Evolutionary conservation across 1,140 invertebrate species (phyloP).

Genomic region (Drosophila nikananu): DNA sequence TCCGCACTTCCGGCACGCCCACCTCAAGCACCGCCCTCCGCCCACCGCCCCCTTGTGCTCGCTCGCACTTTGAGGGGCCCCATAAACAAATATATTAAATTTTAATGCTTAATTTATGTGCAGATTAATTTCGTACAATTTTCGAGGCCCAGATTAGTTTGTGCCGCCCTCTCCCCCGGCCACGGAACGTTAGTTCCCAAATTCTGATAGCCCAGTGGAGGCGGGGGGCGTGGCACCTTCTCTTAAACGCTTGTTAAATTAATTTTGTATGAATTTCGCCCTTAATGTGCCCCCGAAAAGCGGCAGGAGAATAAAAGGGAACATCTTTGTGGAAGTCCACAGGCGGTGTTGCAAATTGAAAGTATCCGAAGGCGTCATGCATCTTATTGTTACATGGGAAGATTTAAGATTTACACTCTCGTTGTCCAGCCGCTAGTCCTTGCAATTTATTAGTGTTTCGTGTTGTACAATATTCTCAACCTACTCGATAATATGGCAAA

Average conservation of each 20-base stretch:
- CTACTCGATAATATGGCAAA: neutral
- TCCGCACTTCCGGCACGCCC: constrained; percentile 36
- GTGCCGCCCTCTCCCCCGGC: constrained; percentile 2
- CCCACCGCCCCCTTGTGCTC: neutral
- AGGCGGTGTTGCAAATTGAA: neutral
- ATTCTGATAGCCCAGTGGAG: neutral
- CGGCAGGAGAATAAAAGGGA: neutral
- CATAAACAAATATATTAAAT: constrained; percentile 72
- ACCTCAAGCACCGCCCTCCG: constrained; percentile 6
- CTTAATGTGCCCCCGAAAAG: constrained; percentile 18
- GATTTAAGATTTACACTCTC: too few relatives aligned
- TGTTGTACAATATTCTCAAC: neutral
- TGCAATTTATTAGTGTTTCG: neutral
- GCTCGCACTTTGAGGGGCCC: constrained; percentile 38
- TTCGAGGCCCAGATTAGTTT: constrained; percentile 63
- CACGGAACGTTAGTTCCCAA: constrained; percentile 13
- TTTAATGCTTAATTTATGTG: constrained; percentile 70
- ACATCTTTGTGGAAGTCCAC: neutral
- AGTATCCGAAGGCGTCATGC: neutral
- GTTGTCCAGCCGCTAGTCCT: neutral
- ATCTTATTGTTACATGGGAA: neutral
- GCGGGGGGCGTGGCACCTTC: constrained; percentile 6
- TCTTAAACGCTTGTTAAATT: constrained; percentile 34
- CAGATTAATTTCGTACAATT: constrained; percentile 71
- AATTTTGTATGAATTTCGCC: constrained; percentile 35